Base-by-base conservation (phyloP, 2,888 invertebrate species). In the Cremastobaeus sp. region DNA sequence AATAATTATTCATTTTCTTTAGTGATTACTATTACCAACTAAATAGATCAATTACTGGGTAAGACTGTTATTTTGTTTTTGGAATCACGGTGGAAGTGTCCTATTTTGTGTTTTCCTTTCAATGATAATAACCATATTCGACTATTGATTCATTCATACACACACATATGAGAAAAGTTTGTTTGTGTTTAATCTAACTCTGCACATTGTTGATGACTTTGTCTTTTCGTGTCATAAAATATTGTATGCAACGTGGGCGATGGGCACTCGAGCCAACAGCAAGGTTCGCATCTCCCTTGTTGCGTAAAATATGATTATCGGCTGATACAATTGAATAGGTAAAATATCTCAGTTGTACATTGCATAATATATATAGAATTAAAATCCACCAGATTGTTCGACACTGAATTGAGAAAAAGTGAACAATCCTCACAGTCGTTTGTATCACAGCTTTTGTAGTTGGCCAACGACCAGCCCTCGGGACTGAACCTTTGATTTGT, bases 1-100 rank as follows among this genome's bases (percentile, higher is more conserved):
- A n/a, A n/a, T 21, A 28, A 25, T 18, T 47, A 11, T 35, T 50
- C 6, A 35, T 50, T 20, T 50, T 43, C 28, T 52, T 30, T 30
- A 69, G 68, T 69, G 59, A 69, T 52, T 28, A 68, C 59, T 52
- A 52, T 60, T 69, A 25, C 54, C 68, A 60, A 52, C 68, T 69
- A 43, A 69, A 52, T 69, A 69, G 59, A 69, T 69, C 68, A 20
- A 52, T 45, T 3, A 52, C 59, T 37, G 69, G 69, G 69, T 69
- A 69, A 69, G 69, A 25, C 8, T 25, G 25, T 25, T 25, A 5
- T 25, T 8, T 25, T 25, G 28, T 41, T 57, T 5, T 21, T 41
- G 18, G 39, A 1, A 39, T 35, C 14, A 14, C 12, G 3, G 12
- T 35, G 15, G n/a, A n/a, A n/a, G n/a, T n/a, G n/a, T n/a, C n/a